Evolutionary conservation across 2,797 vertebrate species (phyloP).

Genomic region (Diplodus sargus): DNA sequence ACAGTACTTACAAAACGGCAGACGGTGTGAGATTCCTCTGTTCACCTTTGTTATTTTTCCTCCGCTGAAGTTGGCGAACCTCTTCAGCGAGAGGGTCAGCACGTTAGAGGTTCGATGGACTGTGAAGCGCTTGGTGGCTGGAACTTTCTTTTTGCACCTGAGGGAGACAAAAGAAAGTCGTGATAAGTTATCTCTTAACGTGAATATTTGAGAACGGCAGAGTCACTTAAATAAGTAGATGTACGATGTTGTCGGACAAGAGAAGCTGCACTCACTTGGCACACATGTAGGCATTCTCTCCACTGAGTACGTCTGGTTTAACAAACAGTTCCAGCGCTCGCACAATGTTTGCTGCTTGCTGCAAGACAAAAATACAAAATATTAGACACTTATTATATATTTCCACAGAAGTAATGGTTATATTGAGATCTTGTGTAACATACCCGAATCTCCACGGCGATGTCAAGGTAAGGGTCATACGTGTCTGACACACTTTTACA

Average conservation of each 20-base stretch:
- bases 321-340: conserved; percentile 95
- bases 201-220: neutral
- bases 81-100: conserved; percentile 94
- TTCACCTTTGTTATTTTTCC: conserved; percentile 96
- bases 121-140: conserved; percentile 94
- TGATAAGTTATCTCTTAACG: neutral
- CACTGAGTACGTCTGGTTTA: conserved; percentile 91
- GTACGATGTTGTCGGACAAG: neutral
- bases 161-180: neutral
- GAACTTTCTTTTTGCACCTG: conserved; percentile 97
- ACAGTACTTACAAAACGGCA: neutral
- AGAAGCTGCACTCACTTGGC: conserved; percentile 86
- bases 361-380: conserved; percentile 47
- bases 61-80: conserved; percentile 93
- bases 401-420: neutral
- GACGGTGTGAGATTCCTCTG: neutral
- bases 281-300: conserved; percentile 98
- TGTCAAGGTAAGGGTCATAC: conserved; percentile 94
- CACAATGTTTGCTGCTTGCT: conserved; percentile 93
- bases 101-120: conserved; percentile 94
- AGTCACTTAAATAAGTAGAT: neutral
- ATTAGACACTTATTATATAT: neutral
- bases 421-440: neutral
- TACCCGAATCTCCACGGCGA: conserved; percentile 96
- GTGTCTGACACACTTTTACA: conserved; percentile 96